Base-by-base conservation (phyloP, 2,888 invertebrate genomes). In the Icerya purchasi region DNA sequence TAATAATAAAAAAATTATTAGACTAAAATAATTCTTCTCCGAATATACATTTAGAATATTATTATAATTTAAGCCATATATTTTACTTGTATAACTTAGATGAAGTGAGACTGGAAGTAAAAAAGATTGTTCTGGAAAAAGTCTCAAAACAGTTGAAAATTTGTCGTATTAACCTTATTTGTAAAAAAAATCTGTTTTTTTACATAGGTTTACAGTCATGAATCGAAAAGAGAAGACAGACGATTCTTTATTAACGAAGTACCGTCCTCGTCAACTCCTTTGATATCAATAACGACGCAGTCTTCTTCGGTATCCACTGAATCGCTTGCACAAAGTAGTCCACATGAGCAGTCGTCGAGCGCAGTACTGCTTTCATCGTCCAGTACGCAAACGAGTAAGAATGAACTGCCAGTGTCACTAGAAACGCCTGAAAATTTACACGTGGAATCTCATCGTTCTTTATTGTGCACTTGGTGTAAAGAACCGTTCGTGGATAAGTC, bases 391-490 rank as follows among this genome's bases (percentile, higher is more conserved):
- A 14, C 14, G 8, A n/a, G n/a, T n/a, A 36, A 36, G 36, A 14
- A 5, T 36, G 36, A 36, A 36, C 5, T 14, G 5, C 14, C 36
- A 5, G 36, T 36, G 8, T n/a, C n/a, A n/a, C n/a, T n/a, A n/a
- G 36, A 36, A 36, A 14, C 14, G 5, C 36, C 36, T 8, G 36
- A 36, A 36, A 36, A 36, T 36, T 36, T 36, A 36, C 36, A 36
- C 36, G 36, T 36, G 14, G 36, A 36, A 36, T 36, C 36, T 14
- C 36, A 14, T 8, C 36, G 22, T 1, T 22, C 54, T 21, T 53
- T 59, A 23, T 25, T 50, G 19, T 59, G 59, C 23, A 59, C 59
- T 1, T 59, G 59, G 59, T 59, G 59, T 54, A 59, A 59, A 54
- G 54, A 54, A 19, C 50, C 53, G 22, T 60, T 57, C 23, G 22